Evolutionary conservation across 2,797 vertebrate genomes (phyloP), one percentile per base, ranked within the genome.

Genomic region (Manis javanica): DNA sequence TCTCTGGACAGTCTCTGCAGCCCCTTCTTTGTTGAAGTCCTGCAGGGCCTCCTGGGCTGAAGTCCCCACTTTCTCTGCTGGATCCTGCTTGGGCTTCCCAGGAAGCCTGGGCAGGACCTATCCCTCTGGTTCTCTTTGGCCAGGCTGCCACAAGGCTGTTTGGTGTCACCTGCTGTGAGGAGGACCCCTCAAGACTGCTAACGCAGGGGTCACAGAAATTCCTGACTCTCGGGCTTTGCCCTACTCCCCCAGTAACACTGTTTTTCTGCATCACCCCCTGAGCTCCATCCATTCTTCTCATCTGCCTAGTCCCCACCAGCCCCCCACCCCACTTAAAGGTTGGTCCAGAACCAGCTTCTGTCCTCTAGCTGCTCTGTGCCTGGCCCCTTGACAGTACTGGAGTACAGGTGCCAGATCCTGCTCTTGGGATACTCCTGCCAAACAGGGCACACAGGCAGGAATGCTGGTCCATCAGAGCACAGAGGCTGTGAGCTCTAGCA

Each of bases 341-440:
- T 90, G 55, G 34, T 11, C 79, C 0, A 0, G 61, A 86, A n/a
- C 23, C 55, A 75, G 53, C 53, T 55, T 69, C 74, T 57, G 19
- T 46, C 37, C 59, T 7, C 31, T 18, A 5, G 4, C 2, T 74
- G 57, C 59, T 61, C n/a, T 53, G 26, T 18, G 29, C 69, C 75
- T 12, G 11, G 34, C 7, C 7, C 5, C 0, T 0, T 0, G 3
- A 26, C 49, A 31, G 46, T 21, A 57, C 19, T 10, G 4, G 26
- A 68, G 3, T 46, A 49, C 61, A 14, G 18, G 31, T 5, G 4
- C 63, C 51, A 19, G 57, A 9, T 15, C 16, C 49, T 72, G 55
- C n/a, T 61, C 39, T 37, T 16, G 42, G 53, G 64, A 15, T 12
- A 57, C 53, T 87, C 71, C n/a, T 24, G 51, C 57, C 57, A 84